phyloP scores from a whole-genome alignment of 2,113 vertebrate genomes.

The Nibea albiflora region DNA sequence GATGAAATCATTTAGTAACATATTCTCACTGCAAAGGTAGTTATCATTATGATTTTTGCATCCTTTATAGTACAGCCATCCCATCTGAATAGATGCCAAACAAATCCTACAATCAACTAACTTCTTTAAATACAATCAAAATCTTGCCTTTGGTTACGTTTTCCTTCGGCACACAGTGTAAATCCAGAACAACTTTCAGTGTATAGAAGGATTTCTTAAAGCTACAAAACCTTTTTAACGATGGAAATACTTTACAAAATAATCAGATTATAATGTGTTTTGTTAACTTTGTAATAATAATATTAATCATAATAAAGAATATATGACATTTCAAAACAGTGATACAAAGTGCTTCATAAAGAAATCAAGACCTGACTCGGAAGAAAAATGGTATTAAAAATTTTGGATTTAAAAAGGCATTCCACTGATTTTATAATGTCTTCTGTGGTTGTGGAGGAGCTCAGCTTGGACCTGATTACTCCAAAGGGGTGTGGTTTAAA shows the following conservation, averaged over 20 bases:
- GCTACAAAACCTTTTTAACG: slow-evolving; percentile 32
- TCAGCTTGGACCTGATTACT: not conserved
- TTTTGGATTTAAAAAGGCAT: not conserved
- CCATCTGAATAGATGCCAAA: slow-evolving; percentile 48
- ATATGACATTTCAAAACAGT: slow-evolving; percentile 52
- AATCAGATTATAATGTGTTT: slow-evolving; percentile 35
- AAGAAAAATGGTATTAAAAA: not conserved
- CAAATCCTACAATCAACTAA: slow-evolving; percentile 42
- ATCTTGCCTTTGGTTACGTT: slow-evolving; percentile 26
- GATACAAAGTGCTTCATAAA: slow-evolving; percentile 54
- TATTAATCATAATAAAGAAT: slow-evolving; percentile 20
- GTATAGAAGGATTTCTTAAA: slow-evolving; percentile 26
- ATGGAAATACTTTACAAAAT: slow-evolving; percentile 36
- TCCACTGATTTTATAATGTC: not conserved
- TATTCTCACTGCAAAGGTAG: slow-evolving; percentile 23
- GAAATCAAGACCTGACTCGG: not conserved
- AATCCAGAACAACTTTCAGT: slow-evolving; percentile 39
- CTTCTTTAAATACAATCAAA: slow-evolving; percentile 54
- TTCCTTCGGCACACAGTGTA: slow-evolving; percentile 23
- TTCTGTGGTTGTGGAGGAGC: not conserved
- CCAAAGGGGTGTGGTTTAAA: not conserved
- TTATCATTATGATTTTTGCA: slow-evolving; percentile 42
- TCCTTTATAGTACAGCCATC: slow-evolving; percentile 40
- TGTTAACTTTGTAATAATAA: slow-evolving; percentile 44
- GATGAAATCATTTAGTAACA: slow-evolving; percentile 33